phyloP scores from a whole-genome alignment of 2,113 vertebrate genomes.

The Pimephales promelas region DNA sequence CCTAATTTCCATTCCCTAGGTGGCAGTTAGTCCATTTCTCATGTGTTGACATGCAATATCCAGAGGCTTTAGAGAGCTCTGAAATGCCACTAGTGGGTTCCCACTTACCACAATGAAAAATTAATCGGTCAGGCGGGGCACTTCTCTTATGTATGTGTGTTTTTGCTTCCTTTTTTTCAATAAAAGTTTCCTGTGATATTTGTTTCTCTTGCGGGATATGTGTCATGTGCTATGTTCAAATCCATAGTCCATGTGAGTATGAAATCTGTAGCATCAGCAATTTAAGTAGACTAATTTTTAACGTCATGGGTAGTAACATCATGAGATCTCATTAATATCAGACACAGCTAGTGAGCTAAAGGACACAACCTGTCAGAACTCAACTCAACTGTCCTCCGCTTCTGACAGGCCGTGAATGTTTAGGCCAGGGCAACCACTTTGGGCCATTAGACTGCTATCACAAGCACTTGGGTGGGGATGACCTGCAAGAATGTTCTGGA shows the following conservation, averaged over 20 bases:
- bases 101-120: conserved; percentile 32
- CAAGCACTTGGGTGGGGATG: neutral
- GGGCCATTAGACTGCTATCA: conserved; percentile 41
- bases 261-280: neutral
- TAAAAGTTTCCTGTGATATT: neutral
- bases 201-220: neutral
- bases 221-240: neutral
- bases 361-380: conserved; percentile 41
- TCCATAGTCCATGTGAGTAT: neutral
- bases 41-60: conserved; percentile 40
- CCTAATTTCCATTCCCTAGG: conserved; percentile 10
- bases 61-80: conserved; percentile 29
- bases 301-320: neutral
- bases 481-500: conserved; percentile 34
- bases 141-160: conserved; percentile 23
- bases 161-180: neutral
- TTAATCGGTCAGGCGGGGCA: conserved; percentile 1
- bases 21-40: conserved; percentile 40
- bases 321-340: conserved; percentile 43
- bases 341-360: conserved; percentile 34
- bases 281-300: neutral
- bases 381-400: conserved; percentile 15
- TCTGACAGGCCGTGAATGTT: conserved; percentile 37
- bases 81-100: conserved; percentile 29
- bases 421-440: conserved; percentile 3